Evolutionary conservation across 2,888 invertebrate genomes (phyloP).

Genomic region (Tipula unca): DNA sequence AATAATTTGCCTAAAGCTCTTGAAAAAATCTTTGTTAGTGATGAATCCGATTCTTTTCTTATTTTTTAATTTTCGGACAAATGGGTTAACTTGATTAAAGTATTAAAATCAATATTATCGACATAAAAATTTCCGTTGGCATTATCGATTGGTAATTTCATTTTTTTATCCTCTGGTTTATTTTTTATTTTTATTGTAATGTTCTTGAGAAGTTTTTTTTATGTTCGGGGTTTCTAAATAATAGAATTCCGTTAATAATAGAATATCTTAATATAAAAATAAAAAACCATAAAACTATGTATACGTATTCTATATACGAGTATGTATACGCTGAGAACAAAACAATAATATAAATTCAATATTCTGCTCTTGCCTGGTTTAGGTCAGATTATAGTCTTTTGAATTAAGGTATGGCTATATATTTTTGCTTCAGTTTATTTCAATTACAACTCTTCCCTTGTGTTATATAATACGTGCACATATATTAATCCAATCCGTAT

Average conservation of each 20-base stretch:
- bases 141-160: not conserved
- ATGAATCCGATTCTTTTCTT: not conserved
- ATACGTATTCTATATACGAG: not conserved
- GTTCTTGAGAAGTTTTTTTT: not conserved
- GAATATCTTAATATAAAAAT: not conserved
- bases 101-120: not conserved
- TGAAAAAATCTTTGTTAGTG: not conserved
- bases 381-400: not conserved
- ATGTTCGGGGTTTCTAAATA: not conserved
- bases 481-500: not conserved
- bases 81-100: not conserved
- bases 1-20: not conserved
- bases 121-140: not conserved
- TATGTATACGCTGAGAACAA: not conserved
- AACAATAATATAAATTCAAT: not conserved
- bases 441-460: not conserved
- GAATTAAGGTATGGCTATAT: not conserved
- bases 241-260: slow-evolving; percentile 8
- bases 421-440: not conserved
- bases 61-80: not conserved
- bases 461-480: not conserved
- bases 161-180: not conserved
- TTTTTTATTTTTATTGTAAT: not conserved
- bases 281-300: not conserved
- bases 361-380: not conserved